Evolutionary conservation across 2,888 invertebrate genomes (phyloP).

Genomic region (Drosophila neutralis): DNA sequence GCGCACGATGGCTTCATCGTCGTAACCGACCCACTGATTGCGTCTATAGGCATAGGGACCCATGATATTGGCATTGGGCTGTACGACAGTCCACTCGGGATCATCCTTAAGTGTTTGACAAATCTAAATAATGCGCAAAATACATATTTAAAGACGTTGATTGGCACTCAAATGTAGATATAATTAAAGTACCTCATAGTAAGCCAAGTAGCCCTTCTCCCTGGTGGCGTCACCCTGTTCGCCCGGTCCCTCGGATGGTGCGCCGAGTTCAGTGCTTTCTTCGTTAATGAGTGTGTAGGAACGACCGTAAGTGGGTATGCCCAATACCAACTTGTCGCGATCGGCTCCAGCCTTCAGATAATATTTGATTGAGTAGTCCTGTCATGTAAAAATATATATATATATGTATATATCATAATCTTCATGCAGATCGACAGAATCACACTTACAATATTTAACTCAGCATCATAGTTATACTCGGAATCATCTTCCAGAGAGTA

Average conservation of each 20-base stretch:
- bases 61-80: constrained; percentile 92
- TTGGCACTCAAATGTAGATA: fast-evolving
- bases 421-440: background rate
- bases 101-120: constrained; percentile 92
- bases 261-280: constrained; percentile 93
- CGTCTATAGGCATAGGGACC: constrained; percentile 95
- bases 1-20: constrained; percentile 92
- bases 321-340: constrained; percentile 91
- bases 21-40: constrained; percentile 97
- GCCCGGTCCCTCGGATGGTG: constrained; percentile 95
- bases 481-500: constrained; percentile 91
- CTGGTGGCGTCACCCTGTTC: constrained; percentile 95
- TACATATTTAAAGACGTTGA: background rate
- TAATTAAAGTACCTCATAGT: constrained; percentile 90
- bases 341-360: constrained; percentile 92
- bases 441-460: constrained; percentile 93
- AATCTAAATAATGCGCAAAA: constrained; percentile 86
- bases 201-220: constrained; percentile 96
- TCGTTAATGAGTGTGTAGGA: constrained; percentile 95
- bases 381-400: background rate
- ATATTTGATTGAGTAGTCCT: constrained; percentile 94
- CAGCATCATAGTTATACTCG: constrained; percentile 94
- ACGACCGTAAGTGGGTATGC: constrained; percentile 95
- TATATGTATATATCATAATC: background rate
- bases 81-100: constrained; percentile 91